Conservation (phyloP, 2,888 invertebrate species). For the Scaptomyza polygonia region DNA sequence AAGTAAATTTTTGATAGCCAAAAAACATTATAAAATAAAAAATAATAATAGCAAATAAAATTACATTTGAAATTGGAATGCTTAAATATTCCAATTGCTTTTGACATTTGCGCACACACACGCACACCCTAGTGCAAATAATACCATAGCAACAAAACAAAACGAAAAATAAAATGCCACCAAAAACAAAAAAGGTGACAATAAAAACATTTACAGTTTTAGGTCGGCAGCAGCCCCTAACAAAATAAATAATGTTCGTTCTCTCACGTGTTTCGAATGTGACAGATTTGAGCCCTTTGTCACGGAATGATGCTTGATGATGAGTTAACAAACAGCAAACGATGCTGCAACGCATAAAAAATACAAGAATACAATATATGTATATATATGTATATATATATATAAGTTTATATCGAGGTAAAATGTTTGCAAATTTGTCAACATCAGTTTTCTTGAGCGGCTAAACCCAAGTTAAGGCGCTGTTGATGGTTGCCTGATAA, state of each 20-base stretch:
- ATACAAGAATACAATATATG: slow-evolving; percentile 10
- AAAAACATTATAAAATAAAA: neutral
- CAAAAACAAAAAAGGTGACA: slow-evolving; percentile 9
- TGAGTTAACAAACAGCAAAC: slow-evolving; percentile 75
- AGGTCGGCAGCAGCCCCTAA: slow-evolving; percentile 1
- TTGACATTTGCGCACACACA: slow-evolving; percentile 39
- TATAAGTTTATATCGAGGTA: slow-evolving; percentile 23
- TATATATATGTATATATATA: slow-evolving; percentile 11
- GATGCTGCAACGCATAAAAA: slow-evolving; percentile 42
- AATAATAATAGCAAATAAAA: slow-evolving; percentile 41
- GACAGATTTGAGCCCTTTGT: slow-evolving; percentile 80
- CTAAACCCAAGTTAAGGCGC: slow-evolving; percentile 60
- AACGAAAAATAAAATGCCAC: slow-evolving; percentile 23
- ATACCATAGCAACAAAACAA: slow-evolving; percentile 27
- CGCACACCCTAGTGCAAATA: slow-evolving; percentile 23
- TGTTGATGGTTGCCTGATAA: slow-evolving; percentile 64
- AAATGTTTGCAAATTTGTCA: slow-evolving; percentile 62
- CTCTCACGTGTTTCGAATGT: slow-evolving; percentile 76
- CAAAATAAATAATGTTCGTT: slow-evolving; percentile 73
- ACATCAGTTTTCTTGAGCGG: slow-evolving; percentile 60
- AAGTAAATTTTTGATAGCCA: slow-evolving; percentile 39
- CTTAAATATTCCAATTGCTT: slow-evolving; percentile 73
- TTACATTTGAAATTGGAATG: slow-evolving; percentile 63
- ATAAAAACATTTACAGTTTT: slow-evolving; percentile 66
- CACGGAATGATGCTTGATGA: slow-evolving; percentile 75